phyloP scores from a whole-genome alignment of 2,113 vertebrate species.

The Gila orcuttii region DNA sequence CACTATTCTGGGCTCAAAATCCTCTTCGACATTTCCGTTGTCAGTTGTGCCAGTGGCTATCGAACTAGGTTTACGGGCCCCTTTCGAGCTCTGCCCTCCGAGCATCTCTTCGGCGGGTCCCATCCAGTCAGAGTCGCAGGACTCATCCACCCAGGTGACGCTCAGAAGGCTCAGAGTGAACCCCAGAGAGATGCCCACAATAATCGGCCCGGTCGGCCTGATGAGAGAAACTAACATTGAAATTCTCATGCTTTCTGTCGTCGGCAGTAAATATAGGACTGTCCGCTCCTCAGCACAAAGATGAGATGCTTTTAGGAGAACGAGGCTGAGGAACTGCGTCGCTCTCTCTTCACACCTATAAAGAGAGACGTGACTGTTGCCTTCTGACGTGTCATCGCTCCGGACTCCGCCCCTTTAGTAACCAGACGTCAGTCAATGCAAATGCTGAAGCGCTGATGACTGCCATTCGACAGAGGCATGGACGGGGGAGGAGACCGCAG shows the following conservation, averaged over 20 bases:
- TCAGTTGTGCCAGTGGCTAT: slow-evolving; percentile 65
- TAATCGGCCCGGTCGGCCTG: slow-evolving; percentile 88
- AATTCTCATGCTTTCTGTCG: slow-evolving; percentile 78
- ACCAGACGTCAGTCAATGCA: slow-evolving; percentile 38
- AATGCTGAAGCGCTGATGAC: slow-evolving; percentile 9
- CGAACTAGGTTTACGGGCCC: slow-evolving; percentile 86
- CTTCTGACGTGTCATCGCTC: slow-evolving; percentile 57
- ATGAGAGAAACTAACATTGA: slow-evolving; percentile 84
- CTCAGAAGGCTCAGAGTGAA: slow-evolving; percentile 92
- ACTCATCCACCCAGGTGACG: slow-evolving; percentile 89
- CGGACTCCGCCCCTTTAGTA: slow-evolving; percentile 38
- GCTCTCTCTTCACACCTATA: slow-evolving; percentile 36
- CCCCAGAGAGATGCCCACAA: slow-evolving; percentile 90
- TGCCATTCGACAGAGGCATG: slow-evolving; percentile 21
- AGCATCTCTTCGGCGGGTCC: slow-evolving; percentile 55
- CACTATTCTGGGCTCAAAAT: slow-evolving; percentile 86
- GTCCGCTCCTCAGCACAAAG: neutral
- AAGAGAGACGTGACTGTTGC: neutral
- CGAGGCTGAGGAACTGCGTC: neutral
- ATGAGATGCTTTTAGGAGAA: neutral
- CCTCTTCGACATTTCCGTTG: slow-evolving; percentile 76
- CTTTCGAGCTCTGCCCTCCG: slow-evolving; percentile 72
- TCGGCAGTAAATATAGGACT: neutral
- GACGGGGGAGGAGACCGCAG: neutral
- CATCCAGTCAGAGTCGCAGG: slow-evolving; percentile 74